phyloP scores from a whole-genome alignment of 2,797 vertebrate genomes.

The Poecile montanus region DNA sequence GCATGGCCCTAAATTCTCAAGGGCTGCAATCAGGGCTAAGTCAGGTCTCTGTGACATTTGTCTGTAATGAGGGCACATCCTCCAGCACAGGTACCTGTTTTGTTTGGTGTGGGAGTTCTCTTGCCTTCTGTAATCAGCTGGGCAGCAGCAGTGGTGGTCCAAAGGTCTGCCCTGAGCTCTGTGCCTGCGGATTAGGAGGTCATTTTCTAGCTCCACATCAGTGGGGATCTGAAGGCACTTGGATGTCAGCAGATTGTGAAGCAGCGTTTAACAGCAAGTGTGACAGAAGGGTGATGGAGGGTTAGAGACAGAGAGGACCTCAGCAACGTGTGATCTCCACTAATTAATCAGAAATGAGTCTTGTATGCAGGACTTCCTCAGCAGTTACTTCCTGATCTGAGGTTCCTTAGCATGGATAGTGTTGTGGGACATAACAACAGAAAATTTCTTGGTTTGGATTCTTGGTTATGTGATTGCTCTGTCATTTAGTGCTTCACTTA shows the following conservation, averaged over 20 bases:
- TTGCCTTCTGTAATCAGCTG: not conserved
- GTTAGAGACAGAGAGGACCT: not conserved
- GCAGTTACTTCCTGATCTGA: not conserved
- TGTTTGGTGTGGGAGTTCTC: not conserved
- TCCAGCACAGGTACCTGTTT: not conserved
- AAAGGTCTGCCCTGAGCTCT: not conserved
- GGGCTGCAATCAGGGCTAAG: not conserved
- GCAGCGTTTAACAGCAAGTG: not conserved
- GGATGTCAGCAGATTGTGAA: not conserved
- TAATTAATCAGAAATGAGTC: not conserved
- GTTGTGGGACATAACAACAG: not conserved
- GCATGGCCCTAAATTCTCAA: not conserved
- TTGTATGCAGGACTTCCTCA: not conserved
- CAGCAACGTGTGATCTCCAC: accelerated
- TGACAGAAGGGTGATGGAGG: not conserved
- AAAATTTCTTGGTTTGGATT: not conserved
- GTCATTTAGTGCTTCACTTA: not conserved
- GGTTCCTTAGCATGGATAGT: not conserved
- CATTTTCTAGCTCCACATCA: not conserved
- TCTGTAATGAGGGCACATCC: not conserved
- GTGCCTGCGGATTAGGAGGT: not conserved
- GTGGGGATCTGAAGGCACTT: not conserved
- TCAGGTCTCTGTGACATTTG: not conserved
- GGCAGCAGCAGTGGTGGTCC: not conserved
- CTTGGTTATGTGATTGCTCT: not conserved